These are phyloP conservation scores for Ptychoptera contaminata DNA, from an alignment of 2,888 invertebrate species.

Conservation along the genomic window DNA sequence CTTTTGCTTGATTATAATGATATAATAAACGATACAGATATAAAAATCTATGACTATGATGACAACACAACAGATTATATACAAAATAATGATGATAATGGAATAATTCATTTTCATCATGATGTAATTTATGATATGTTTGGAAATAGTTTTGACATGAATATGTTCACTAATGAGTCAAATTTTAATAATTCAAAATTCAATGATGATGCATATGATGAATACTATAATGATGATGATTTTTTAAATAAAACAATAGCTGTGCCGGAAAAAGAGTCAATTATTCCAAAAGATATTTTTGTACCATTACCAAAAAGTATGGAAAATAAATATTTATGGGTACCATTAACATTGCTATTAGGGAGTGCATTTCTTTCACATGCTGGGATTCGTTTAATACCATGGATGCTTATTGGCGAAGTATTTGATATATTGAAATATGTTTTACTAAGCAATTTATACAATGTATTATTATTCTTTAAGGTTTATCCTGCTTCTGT, in stretches of 20 bases:
- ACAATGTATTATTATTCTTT: slow-evolving; percentile 6
- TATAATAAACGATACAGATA: neutral
- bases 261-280: neutral
- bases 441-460: neutral
- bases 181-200: neutral
- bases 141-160: neutral
- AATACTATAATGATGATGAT: neutral
- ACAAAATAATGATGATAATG: neutral
- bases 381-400: slow-evolving; percentile 50
- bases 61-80: neutral
- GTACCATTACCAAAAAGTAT: slow-evolving; percentile 27
- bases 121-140: no score
- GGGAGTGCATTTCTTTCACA: slow-evolving; percentile 52
- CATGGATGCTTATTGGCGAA: slow-evolving; percentile 71
- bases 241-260: neutral
- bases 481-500: slow-evolving; percentile 49
- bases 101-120: neutral
- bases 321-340: slow-evolving; percentile 42
- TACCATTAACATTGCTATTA: slow-evolving; percentile 50
- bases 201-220: slow-evolving; percentile 3
- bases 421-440: slow-evolving; percentile 24
- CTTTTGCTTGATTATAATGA: neutral
- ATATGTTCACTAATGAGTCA: neutral
- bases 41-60: neutral
- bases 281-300: slow-evolving; percentile 15